Conservation (phyloP, 2,797 vertebrate species). For the Sebastes miniatus region DNA sequence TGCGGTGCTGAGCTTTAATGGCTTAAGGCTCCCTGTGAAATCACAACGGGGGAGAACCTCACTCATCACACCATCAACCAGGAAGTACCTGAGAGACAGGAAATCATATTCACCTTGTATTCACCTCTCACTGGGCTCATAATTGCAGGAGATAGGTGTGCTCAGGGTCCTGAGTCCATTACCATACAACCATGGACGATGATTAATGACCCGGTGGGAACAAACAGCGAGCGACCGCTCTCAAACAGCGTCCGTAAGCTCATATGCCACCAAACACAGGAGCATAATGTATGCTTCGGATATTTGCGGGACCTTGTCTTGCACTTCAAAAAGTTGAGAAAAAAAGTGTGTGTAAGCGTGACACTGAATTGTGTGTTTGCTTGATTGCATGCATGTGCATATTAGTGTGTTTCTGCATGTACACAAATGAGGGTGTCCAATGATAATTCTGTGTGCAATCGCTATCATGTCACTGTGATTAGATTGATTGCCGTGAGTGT, state of each 20-base stretch:
- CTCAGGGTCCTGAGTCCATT: slow-evolving; percentile 76
- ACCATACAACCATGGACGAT: slow-evolving; percentile 70
- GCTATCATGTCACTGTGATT: slow-evolving; percentile 22
- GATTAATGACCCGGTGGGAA: slow-evolving; percentile 80
- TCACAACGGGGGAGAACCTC: slow-evolving; percentile 49
- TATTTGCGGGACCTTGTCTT: slow-evolving; percentile 41
- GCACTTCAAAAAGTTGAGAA: slow-evolving; percentile 30
- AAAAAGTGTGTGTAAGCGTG: neutral
- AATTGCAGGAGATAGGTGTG: slow-evolving; percentile 78
- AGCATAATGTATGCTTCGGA: slow-evolving; percentile 2
- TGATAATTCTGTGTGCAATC: slow-evolving; percentile 13
- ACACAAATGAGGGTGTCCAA: neutral
- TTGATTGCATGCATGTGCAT: neutral
- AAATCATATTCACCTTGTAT: slow-evolving; percentile 81
- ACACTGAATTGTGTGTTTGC: neutral
- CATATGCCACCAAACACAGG: slow-evolving; percentile 42
- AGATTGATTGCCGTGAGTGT: slow-evolving; percentile 29
- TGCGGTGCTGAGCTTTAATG: slow-evolving; percentile 44
- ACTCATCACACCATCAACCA: slow-evolving; percentile 57
- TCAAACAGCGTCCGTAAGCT: slow-evolving; percentile 52
- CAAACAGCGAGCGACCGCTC: slow-evolving; percentile 62
- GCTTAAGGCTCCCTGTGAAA: slow-evolving; percentile 46
- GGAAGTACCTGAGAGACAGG: slow-evolving; percentile 65
- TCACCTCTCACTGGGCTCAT: slow-evolving; percentile 79
- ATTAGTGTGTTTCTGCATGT: neutral